Evolutionary conservation across 1,140 invertebrate genomes (phyloP), one percentile per base, ranked within the genome.

Genomic region (Holotrichia oblita): DNA sequence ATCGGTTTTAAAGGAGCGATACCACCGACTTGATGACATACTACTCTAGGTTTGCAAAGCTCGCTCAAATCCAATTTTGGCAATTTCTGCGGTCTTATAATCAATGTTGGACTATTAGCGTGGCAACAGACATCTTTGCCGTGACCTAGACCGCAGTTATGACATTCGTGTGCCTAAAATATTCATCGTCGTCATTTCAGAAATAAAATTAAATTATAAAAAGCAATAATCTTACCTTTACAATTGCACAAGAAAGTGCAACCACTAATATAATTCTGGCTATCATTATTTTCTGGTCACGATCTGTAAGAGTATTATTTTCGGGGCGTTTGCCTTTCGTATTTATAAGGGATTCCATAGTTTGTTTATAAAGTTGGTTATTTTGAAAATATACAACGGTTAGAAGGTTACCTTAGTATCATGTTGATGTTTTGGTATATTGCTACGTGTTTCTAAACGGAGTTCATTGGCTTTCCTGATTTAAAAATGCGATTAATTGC

Each of bases 1-100:
- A 82, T 41, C 20, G 83, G 83, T 61, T 59, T 77, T 20, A 84
- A 78, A 3, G 78, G n/a, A 22, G 74, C 75, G 0, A 81, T 17
- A 34, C 73, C 48, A 14, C 55, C 72, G 10, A 82, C 64, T 34
- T 79, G 78, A 4, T 77, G 72, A 24, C 79, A 81, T 4, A 83
- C 79, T 1, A 80, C 78, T 59, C 78, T 79, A 2, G 83, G 81
- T 41, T 77, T 61, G n/a, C 72, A 41, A 55, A 78, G 24, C 14
- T 77, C 42, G 2, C 14, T 42, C 22, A 41, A 3, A n/a, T 77
- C 76, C 9, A 77, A 12, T 41, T 34, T 59, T 14, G 22, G 4
- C 20, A 77, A 77, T 27, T 44, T 59, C 12, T 34, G 24, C 2
- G 76, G 76, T n/a, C 76, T 41, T 40, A 77, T 55, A 0, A 77